phyloP scores from a whole-genome alignment of 2,888 invertebrate genomes.

The Tipula helvola region DNA sequence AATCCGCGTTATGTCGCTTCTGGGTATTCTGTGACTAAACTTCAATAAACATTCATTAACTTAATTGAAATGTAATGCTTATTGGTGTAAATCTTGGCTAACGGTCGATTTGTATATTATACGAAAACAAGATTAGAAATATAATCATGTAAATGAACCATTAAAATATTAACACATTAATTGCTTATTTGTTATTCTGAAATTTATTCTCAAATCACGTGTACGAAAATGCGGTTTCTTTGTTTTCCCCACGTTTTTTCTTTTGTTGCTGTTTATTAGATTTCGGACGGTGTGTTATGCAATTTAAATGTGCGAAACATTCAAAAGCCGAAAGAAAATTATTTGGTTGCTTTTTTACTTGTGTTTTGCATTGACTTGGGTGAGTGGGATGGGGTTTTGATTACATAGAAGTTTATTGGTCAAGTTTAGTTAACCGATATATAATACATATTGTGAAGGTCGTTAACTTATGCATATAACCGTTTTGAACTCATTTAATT shows the following conservation, averaged over 20 bases:
- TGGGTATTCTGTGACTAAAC: too few relatives aligned
- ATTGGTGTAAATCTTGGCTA: too few relatives aligned
- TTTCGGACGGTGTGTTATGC: not conserved
- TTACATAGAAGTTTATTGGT: not conserved
- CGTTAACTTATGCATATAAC: not conserved
- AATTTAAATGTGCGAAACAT: not conserved
- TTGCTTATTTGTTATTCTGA: not conserved
- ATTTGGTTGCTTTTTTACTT: not conserved
- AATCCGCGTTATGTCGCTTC: too few relatives aligned
- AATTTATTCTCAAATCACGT: not conserved
- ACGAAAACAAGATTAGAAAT: too few relatives aligned
- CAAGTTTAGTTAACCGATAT: not conserved
- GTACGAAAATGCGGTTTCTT: not conserved
- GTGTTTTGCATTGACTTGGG: not conserved
- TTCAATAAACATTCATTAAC: too few relatives aligned
- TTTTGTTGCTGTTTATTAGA: not conserved
- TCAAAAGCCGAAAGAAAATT: not conserved
- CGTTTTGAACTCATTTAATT: not conserved
- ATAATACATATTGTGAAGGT: not conserved
- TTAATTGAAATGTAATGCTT: too few relatives aligned
- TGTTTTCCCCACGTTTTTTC: not conserved
- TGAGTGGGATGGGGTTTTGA: not conserved
- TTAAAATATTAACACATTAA: not conserved
- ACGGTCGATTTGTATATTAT: too few relatives aligned
- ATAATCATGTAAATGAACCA: too few relatives aligned